Base-by-base conservation (phyloP, 2,113 vertebrate species). In the Corydoras sp. region DNA sequence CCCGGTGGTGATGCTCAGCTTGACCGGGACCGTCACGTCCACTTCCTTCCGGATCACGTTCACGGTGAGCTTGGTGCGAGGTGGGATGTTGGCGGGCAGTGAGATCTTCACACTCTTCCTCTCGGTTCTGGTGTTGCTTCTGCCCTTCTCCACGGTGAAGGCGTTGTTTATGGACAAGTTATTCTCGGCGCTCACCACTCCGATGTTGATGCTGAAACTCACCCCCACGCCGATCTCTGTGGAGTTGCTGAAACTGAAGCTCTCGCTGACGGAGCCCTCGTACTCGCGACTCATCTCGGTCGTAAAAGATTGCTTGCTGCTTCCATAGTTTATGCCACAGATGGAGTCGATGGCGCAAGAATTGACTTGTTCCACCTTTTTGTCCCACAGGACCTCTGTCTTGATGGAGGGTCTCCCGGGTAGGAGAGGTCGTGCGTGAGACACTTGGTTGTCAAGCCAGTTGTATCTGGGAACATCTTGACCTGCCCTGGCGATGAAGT, bases 61-160 rank as follows among this genome's bases (percentile, higher is more conserved):
- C 54, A 72, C 55, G 2, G 55, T 72, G 10, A 72, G 62, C 10
- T 65, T 72, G 71, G 71, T 53, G 24, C 9, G 18, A 29, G 71
- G 62, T 31, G 71, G 54, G 14, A 72, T 65, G 6, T 0, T 65
- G 62, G 62, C 4, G 2, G 71, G 71, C 6, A 72, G 48, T 0
- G 43, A 3, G 3, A 72, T 9, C 9, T 1, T 56, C 12, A 59
- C 51, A 53, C 51, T 14, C 3, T 14, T 24, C 2, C 24, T 51
- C 24, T 65, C n/a, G 14, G 35, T 72, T 14, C 8, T 72, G 62
- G 71, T 72, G 62, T 59, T 72, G 62, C 62, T 72, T 3, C 4
- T 30, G 3, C 62, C 62, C 24, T 13, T 65, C 62, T 65, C 54
- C 35, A 50, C 43, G 12, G n/a, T 24, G 18, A 58, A 59, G 24